Evolutionary conservation across 2,888 invertebrate genomes (phyloP).

Genomic region (Luffia ferchaultella): DNA sequence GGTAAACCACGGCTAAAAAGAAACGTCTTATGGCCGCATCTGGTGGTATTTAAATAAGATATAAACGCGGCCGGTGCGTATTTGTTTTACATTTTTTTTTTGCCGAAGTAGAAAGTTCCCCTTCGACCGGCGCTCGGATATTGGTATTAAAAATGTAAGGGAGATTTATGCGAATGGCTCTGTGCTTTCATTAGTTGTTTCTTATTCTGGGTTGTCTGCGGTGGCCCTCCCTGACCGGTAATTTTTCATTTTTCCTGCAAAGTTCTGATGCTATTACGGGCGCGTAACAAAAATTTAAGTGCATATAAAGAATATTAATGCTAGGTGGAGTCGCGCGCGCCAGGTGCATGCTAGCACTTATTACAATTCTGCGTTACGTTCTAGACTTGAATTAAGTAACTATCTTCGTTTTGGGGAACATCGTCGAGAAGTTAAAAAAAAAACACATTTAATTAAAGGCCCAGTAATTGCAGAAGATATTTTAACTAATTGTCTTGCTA

Average conservation of each 20-base stretch:
- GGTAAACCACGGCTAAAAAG: constrained; percentile 20
- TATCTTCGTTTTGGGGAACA: no score
- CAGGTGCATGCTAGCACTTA: constrained; percentile 60
- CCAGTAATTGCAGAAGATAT: no score
- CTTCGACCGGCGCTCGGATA: constrained; percentile 45
- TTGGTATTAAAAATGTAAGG: constrained; percentile 67
- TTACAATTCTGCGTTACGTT: constrained; percentile 39
- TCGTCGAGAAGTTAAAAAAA: no score
- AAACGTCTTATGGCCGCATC: constrained; percentile 56
- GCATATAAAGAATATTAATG: constrained; percentile 65
- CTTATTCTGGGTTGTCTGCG: constrained; percentile 58
- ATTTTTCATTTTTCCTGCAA: constrained; percentile 61
- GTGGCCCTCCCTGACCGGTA: constrained; percentile 64
- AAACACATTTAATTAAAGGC: no score
- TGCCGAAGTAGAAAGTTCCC: constrained; percentile 49
- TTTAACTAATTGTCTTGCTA: no score
- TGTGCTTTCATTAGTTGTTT: constrained; percentile 66
- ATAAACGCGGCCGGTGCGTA: constrained; percentile 54
- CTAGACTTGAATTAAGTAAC: no score
- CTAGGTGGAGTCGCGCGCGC: constrained; percentile 25
- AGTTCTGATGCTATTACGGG: constrained; percentile 48
- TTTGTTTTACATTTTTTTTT: constrained; percentile 41
- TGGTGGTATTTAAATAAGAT: constrained; percentile 64
- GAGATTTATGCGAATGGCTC: constrained; percentile 67
- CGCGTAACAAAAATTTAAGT: constrained; percentile 53